Percentiles rank a stretch among this genome's conserved stretches.
phyloP scores from a whole-genome alignment of 1,140 invertebrate species.

The Acromyrmex heyeri region DNA sequence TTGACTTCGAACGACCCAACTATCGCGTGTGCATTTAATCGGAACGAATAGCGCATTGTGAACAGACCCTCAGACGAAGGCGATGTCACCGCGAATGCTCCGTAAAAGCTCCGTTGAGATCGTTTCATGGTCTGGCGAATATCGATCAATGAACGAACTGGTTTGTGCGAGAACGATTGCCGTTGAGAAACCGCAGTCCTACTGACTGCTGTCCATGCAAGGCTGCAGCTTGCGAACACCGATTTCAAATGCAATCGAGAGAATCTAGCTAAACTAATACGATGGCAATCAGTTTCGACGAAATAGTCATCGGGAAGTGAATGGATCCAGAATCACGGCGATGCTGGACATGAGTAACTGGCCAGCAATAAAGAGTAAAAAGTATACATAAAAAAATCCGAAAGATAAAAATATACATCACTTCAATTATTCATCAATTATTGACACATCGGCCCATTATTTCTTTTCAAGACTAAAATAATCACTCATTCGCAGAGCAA shows the following conservation, averaged over 20 bases:
- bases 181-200: slow-evolving; percentile 36
- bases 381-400: neutral
- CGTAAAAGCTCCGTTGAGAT: slow-evolving; percentile 52
- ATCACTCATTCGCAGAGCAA: neutral
- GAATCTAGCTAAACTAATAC: slow-evolving; percentile 14
- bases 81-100: slow-evolving; percentile 43
- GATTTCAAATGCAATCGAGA: slow-evolving; percentile 20
- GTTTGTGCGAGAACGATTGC: slow-evolving; percentile 37
- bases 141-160: slow-evolving; percentile 55
- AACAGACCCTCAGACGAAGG: slow-evolving; percentile 20
- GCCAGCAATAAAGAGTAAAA: neutral
- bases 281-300: neutral
- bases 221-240: neutral
- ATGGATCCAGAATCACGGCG: neutral
- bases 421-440: neutral
- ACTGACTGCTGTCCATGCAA: slow-evolving; percentile 8
- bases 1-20: neutral
- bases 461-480: neutral
- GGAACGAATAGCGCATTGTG: slow-evolving; percentile 59
- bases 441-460: neutral
- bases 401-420: neutral
- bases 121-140: slow-evolving; percentile 58
- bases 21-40: slow-evolving; percentile 60
- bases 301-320: neutral
- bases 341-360: neutral